Evolutionary conservation across 2,113 vertebrate genomes (phyloP), one percentile per base, ranked within the genome.

Genomic region (Sebastes schlegelii): DNA sequence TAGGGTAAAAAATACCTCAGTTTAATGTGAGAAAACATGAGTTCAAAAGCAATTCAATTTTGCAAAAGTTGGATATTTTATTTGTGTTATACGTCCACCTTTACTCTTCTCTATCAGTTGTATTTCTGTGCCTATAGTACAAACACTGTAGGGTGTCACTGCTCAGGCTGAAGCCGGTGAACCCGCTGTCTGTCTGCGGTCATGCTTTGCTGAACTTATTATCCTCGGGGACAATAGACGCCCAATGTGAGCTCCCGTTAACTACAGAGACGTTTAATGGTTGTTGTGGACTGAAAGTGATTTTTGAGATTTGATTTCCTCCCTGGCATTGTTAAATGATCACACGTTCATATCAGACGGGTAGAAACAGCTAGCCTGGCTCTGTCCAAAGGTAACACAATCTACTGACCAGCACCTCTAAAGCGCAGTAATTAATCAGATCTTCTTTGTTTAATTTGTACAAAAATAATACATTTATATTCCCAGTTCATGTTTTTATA

Each of bases 141-240:
- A 73, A 92, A 91, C 93, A 94, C 95, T 95, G 94, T 85, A 91
- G 80, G 86, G 88, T 48, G 84, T 84, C 80, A 17, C 71, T 58
- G 89, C 72, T 81, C 72, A 0, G 13, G 23, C 11, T 71, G 79
- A 74, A 52, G 73, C 84, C 63, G 79, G 61, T 79, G 88, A 83
- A 60, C 93, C 91, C 84, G 81, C 91, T 93, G 94, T 93, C 94
- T 95, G 93, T 95, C 94, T 94, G 91, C 46, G 0, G 79, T 87
- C 82, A 82, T 92, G 92, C 92, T 85, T 91, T 94, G 91, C 92
- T 94, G 94, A 94, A 86, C 49, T 54, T 77, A 19, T 79, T 73
- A 76, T 82, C 65, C 17, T 73, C 4, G 2, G 79, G 82, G 89
- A 88, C 79, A 60, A 54, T 46, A 81, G 72, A 76, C 57, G 16